phyloP scores from a whole-genome alignment of 2,888 invertebrate species.

The Galerucella nymphaeae region DNA sequence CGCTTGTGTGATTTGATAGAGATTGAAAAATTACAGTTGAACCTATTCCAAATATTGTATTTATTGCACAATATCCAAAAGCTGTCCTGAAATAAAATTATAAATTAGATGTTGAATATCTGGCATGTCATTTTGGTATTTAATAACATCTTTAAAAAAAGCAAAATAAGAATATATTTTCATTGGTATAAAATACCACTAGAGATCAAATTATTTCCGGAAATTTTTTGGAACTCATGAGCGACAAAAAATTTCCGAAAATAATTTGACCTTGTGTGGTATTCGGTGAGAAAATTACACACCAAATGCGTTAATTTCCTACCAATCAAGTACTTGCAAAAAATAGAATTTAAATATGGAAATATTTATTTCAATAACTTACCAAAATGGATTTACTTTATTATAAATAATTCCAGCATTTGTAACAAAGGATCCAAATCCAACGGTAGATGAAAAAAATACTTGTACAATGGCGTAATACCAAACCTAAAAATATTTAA shows the following conservation, averaged over 20 bases:
- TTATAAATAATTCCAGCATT: constrained; percentile 73
- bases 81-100: constrained; percentile 69
- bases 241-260: too few species aligned
- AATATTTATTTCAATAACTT: constrained; percentile 52
- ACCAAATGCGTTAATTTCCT: too few species aligned
- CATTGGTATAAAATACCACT: too few species aligned
- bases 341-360: too few species aligned
- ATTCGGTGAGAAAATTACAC: too few species aligned
- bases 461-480: constrained; percentile 74
- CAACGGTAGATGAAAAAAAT: constrained; percentile 72
- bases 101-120: constrained; percentile 11
- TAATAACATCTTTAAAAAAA: too few species aligned
- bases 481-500: constrained; percentile 66
- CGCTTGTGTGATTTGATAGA: constrained; percentile 52
- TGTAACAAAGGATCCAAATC: constrained; percentile 74
- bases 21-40: constrained; percentile 71
- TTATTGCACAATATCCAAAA: constrained; percentile 68
- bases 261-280: too few species aligned
- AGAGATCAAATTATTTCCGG: too few species aligned
- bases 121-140: too few species aligned
- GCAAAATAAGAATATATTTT: too few species aligned
- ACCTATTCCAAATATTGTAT: constrained; percentile 70
- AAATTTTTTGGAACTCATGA: too few species aligned
- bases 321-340: too few species aligned
- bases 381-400: constrained; percentile 75